Evolutionary conservation across 2,113 vertebrate species (phyloP), one percentile per base, ranked within the genome.

Genomic region (Pelobates fuscus): DNA sequence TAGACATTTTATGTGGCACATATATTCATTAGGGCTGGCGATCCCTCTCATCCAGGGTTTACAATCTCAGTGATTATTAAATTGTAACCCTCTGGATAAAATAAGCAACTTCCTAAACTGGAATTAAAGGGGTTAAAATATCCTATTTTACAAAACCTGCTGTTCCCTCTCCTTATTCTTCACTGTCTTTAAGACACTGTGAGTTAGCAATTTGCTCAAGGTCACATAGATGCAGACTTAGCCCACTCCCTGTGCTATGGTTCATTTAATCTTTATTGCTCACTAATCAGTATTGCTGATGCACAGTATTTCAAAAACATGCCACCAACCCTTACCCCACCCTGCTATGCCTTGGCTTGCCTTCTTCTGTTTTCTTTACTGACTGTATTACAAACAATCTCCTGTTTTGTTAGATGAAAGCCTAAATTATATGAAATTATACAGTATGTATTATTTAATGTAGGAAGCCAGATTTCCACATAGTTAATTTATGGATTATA

Each of bases 331-430:
- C 29, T 44, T 17, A 76, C 64, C 29, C 72, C 72, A 60, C 72
- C 72, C 63, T 67, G 63, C 18, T 26, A 25, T 76, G 72, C 37
- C 72, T 67, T 32, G 43, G 58, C 72, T 59, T 67, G 72, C 41
- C 18, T 30, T 25, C 6, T 8, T 2, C 2, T 65, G 46, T n/a
- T 20, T 26, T 54, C 17, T 63, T 54, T 23, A 59, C 68, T 60
- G 55, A 41, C 37, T 15, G 12, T 1, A 49, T 49, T 49, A 15
- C 4, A 17, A 49, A 17, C 15, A 5, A 49, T 46, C 6, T 46
- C 17, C 14, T 6, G 44, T 18, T 46, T 6, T 46, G 44, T 46
- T 17, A 18, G 44, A 17, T 49, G 44, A 49, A 49, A 49, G 37
- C 14, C 37, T 41, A 8, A 41, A 41, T 41, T 41, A 41, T 12